These are phyloP conservation scores for Phengaris arion DNA, from an alignment of 2,888 invertebrate species.

Conservation along the genomic window DNA sequence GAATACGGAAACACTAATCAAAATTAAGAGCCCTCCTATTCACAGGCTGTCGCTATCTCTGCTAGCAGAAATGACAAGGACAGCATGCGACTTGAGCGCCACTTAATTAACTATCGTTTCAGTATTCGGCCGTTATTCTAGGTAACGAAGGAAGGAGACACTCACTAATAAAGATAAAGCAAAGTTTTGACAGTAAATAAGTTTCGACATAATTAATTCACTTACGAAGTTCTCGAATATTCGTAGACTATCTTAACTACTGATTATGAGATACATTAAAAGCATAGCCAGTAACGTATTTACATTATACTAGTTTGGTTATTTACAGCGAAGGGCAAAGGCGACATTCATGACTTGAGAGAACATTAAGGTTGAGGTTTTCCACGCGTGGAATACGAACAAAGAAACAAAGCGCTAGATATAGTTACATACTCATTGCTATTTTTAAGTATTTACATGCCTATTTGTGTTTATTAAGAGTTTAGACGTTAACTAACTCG, in stretches of 20 bases:
- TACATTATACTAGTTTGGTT: constrained; percentile 5
- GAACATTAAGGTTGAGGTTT: constrained; percentile 13
- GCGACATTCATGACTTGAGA: constrained; percentile 1
- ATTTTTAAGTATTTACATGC: background rate
- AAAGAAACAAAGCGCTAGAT: background rate
- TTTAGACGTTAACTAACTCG: background rate
- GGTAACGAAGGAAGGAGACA: background rate
- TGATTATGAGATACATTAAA: constrained; percentile 3
- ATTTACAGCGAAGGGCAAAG: constrained; percentile 15
- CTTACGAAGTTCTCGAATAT: constrained; percentile 6
- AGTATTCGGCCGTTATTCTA: background rate
- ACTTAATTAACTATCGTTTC: too few species aligned
- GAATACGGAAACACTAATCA: too few species aligned
- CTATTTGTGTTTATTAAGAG: background rate
- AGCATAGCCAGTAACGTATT: background rate
- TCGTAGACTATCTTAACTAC: background rate
- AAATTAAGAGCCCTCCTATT: too few species aligned
- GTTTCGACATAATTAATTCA: constrained; percentile 26
- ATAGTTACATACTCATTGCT: background rate
- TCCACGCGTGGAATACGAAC: background rate
- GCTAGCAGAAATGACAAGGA: too few species aligned
- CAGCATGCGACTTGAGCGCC: too few species aligned
- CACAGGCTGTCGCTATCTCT: too few species aligned
- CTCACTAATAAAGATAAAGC: constrained; percentile 13
- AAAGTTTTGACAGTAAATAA: constrained; percentile 8